A percentile compares a stretch with the other conserved stretches of the same genome.
phyloP scores from a whole-genome alignment of 2,888 invertebrate genomes.

The Xestoiulus laeticollis region DNA sequence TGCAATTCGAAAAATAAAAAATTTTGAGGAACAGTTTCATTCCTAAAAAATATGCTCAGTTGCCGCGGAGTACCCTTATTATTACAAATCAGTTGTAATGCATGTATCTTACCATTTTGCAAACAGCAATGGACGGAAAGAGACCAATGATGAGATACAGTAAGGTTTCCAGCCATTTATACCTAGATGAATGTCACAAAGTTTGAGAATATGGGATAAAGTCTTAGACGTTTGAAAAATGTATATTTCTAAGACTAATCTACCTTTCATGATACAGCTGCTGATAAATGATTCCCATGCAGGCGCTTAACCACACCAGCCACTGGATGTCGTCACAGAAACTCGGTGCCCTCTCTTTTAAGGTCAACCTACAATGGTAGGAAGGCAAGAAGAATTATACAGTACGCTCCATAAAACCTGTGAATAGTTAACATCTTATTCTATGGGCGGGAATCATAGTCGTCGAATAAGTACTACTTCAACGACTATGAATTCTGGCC shows the following conservation, averaged over 20 bases:
- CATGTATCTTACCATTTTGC: constrained; percentile 63
- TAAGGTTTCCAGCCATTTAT: constrained; percentile 83
- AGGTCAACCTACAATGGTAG: constrained; percentile 51
- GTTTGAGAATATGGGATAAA: background rate
- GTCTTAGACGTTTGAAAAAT: background rate
- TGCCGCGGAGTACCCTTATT: no score
- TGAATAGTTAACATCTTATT: no score
- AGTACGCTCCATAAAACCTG: no score
- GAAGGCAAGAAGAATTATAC: background rate
- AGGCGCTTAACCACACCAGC: constrained; percentile 89
- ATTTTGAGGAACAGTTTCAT: no score
- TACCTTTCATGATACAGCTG: constrained; percentile 93
- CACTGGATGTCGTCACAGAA: constrained; percentile 73
- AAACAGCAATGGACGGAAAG: constrained; percentile 81
- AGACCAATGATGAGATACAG: constrained; percentile 70
- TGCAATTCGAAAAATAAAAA: no score
- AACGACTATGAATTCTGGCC: no score
- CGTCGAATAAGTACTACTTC: no score
- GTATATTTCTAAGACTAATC: no score
- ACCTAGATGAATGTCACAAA: constrained; percentile 61
- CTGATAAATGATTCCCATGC: constrained; percentile 92
- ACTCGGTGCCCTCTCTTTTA: constrained; percentile 67
- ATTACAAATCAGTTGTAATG: no score
- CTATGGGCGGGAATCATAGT: no score
- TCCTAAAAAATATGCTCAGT: no score